Evolutionary conservation across 2,797 vertebrate genomes (phyloP).

Genomic region (Petrocephalus schoutedeni): DNA sequence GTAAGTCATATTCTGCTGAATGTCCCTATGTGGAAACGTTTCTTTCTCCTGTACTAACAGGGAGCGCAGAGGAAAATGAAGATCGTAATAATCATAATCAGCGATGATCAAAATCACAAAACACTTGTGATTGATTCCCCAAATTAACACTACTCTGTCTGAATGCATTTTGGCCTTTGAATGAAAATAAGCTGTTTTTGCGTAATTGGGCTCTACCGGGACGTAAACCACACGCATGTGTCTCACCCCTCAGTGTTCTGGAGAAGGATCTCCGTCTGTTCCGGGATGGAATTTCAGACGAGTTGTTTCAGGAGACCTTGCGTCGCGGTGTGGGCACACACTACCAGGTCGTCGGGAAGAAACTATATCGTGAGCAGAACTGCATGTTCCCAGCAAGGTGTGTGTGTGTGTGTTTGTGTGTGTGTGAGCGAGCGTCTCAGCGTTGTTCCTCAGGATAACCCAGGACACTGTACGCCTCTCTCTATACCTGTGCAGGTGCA

Average conservation of each 20-base stretch:
- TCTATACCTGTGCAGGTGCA: conserved; percentile 71
- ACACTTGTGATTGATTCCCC: neutral
- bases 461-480: neutral
- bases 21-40: neutral
- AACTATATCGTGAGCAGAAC: conserved; percentile 80
- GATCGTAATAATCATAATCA: neutral
- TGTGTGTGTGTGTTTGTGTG: conserved; percentile 15
- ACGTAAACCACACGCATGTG: neutral
- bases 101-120: neutral
- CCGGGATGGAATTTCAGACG: conserved; percentile 71
- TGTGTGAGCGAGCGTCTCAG: neutral
- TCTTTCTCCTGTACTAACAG: neutral
- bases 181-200: neutral
- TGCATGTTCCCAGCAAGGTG: conserved; percentile 97
- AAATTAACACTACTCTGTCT: neutral
- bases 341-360: conserved; percentile 84
- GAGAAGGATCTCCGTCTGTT: conserved; percentile 78
- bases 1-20: neutral
- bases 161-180: neutral
- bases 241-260: conserved; percentile 64
- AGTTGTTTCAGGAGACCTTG: conserved; percentile 68
- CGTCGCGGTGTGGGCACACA: conserved; percentile 81
- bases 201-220: neutral
- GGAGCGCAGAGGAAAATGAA: neutral
- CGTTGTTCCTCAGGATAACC: neutral